phyloP scores from a whole-genome alignment of 2,888 invertebrate genomes.

The Noctua pronuba region DNA sequence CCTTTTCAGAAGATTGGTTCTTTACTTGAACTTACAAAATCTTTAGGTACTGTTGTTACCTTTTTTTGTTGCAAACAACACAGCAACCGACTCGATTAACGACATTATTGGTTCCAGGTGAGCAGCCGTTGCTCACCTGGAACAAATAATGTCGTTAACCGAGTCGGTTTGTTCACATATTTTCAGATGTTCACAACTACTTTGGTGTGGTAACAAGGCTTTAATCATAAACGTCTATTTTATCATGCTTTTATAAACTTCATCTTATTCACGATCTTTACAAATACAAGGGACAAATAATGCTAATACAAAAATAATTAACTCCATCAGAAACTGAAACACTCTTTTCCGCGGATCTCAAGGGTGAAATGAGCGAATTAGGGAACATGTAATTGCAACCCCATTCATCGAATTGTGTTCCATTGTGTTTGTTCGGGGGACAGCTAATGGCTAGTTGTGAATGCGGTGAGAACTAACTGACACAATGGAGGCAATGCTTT shows the following conservation, averaged over 20 bases:
- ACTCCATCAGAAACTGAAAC: slow-evolving; percentile 39
- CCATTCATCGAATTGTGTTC: slow-evolving; percentile 62
- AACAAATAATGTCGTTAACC: not conserved
- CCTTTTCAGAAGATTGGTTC: not conserved
- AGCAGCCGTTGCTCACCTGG: not conserved
- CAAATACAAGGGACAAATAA: not conserved
- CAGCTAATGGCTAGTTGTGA: slow-evolving; percentile 66
- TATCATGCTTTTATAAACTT: no score
- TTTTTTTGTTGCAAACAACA: not conserved
- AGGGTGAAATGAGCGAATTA: slow-evolving; percentile 67
- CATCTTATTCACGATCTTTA: not conserved
- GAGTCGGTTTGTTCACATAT: not conserved
- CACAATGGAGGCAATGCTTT: slow-evolving; percentile 67
- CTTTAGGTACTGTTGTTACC: not conserved
- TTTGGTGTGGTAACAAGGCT: not conserved
- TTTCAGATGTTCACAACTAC: not conserved
- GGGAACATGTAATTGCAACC: slow-evolving; percentile 67
- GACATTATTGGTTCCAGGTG: no score
- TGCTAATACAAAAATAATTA: slow-evolving; percentile 45
- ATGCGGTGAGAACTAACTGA: slow-evolving; percentile 71
- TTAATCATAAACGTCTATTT: not conserved
- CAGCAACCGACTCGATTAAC: no score
- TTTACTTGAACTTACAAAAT: not conserved
- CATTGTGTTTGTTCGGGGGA: slow-evolving; percentile 60
- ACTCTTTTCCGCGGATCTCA: slow-evolving; percentile 47